Evolutionary conservation across 2,113 vertebrate species (phyloP), one percentile per base, ranked within the genome.

Genomic region (Tor tambroides): DNA sequence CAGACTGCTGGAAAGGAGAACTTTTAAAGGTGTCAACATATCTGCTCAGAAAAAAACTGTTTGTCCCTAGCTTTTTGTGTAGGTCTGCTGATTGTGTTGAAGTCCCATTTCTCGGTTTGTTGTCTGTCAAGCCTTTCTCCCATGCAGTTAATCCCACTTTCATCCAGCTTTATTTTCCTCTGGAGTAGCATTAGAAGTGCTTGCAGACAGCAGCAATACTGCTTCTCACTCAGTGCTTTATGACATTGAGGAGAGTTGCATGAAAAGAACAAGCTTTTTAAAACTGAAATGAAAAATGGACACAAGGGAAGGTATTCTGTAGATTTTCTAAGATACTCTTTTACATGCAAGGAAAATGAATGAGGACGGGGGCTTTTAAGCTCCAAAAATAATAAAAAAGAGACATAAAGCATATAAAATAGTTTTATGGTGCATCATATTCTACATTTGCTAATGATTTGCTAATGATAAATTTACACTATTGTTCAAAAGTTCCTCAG

Each of bases 11-110:
- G 59, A 43, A 12, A 19, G 4, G 11, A 63, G 32, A 61, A 5
- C 56, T 61, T 59, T 59, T 49, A 80, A 80, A 80, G 77, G 28
- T 80, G 51, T 80, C 77, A 35, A 80, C 30, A 80, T 80, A 59
- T 80, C 77, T 59, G 51, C 30, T 80, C 30, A 59, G 51, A 80
- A 80, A 49, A 78, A 79, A 5, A 8, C 72, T 26, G 23, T 75
- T 43, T 75, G 41, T 43, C 72, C 38, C 12, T 75, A n/a, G 71
- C 21, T 46, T 26, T 46, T 75, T 75, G 23, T 75, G 41, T 75
- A 26, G 72, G 41, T 26, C 28, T 56, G 77, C 51, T 56, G 77
- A 79, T 79, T 79, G 76, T 17, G 54, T 32, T 10, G 11, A 79
- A 38, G 56, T n/a, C 32, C 14, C 78, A 63, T 80, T 21, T 80